These are phyloP conservation scores for Ariopsis seemanni DNA, from an alignment of 2,113 vertebrate genomes.

Conservation along the genomic window DNA sequence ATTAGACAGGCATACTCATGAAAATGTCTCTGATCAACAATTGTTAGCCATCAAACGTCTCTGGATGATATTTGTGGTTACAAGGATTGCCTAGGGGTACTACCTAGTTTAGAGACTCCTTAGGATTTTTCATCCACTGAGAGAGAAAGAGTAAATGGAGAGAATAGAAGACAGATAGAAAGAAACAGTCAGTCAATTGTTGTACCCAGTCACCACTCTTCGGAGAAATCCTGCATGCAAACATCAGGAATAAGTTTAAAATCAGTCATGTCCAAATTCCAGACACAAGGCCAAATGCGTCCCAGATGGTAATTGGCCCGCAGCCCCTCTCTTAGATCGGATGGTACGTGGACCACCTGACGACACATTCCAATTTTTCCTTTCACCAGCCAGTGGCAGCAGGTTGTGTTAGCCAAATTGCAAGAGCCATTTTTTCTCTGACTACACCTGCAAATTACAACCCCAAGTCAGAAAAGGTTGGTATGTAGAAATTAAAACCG, in stretches of 20 bases:
- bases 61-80: background rate
- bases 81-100: background rate
- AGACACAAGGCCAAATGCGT: background rate
- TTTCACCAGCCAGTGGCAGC: background rate
- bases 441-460: background rate
- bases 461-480: too few species aligned
- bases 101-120: background rate
- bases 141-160: background rate
- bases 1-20: conserved; percentile 33
- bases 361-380: background rate
- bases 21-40: background rate
- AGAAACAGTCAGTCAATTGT: background rate
- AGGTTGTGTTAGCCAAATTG: background rate
- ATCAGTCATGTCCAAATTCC: background rate
- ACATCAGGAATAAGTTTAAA: background rate
- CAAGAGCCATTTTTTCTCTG: background rate
- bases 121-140: background rate
- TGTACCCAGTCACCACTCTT: background rate
- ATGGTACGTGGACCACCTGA: background rate
- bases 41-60: background rate
- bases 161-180: background rate
- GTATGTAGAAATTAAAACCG: too few species aligned
- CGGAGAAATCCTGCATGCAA: background rate
- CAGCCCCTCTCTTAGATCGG: background rate
- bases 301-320: background rate